A percentile compares a stretch with the other conserved stretches of the same genome.
Conservation (phyloP, 2,113 vertebrate genomes). For the Cyprinus carpio region DNA sequence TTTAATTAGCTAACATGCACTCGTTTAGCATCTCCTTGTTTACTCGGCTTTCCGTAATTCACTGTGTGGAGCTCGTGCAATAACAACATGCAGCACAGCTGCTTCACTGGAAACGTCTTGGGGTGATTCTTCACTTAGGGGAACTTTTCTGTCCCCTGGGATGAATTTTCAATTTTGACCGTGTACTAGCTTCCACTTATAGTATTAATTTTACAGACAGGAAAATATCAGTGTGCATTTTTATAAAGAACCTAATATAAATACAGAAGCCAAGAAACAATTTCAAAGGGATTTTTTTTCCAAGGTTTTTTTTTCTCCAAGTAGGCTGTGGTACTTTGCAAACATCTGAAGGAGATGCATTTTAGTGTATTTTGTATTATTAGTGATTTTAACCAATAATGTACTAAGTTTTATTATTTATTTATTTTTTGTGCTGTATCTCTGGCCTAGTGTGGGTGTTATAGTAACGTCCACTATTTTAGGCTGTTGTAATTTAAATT, state of each 20-base stretch:
- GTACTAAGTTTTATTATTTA: background rate
- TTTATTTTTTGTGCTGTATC: no score
- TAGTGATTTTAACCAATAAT: background rate
- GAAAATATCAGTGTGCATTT: background rate
- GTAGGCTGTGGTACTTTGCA: background rate
- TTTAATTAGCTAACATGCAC: constrained; percentile 75
- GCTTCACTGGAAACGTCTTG: constrained; percentile 31
- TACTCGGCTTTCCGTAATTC: constrained; percentile 67
- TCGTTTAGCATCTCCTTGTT: constrained; percentile 68
- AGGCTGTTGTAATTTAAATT: background rate
- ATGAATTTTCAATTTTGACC: background rate
- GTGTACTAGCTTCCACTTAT: background rate
- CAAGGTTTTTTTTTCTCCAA: no score
- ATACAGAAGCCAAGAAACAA: no score
- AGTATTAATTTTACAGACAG: background rate
- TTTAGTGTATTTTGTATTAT: background rate
- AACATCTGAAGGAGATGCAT: background rate
- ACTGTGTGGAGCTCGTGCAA: constrained; percentile 13
- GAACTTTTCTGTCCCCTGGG: background rate
- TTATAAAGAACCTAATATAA: background rate
- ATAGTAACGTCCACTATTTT: background rate
- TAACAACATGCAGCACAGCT: constrained; percentile 35
- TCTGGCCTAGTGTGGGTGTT: no score
- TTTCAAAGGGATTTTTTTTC: no score
- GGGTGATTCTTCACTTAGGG: background rate